Conservation (phyloP, 2,888 invertebrate genomes). For the Candidula unifasciata region DNA sequence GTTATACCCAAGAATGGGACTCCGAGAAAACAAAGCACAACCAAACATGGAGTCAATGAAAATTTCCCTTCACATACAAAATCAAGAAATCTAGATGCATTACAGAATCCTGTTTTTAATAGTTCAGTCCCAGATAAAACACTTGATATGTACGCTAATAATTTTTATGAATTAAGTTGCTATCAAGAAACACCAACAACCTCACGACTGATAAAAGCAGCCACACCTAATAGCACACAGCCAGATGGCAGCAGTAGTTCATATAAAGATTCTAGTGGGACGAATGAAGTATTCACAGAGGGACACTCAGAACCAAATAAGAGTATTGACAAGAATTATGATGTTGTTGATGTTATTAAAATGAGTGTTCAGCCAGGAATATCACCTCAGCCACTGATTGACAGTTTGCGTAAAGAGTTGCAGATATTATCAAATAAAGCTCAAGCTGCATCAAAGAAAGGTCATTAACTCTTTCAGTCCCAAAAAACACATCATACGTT, state of each 20-base stretch:
- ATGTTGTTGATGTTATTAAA: conserved; percentile 48
- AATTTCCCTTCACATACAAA: background rate
- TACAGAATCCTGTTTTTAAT: conserved; percentile 45
- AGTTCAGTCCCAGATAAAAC: background rate
- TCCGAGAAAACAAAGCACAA: background rate
- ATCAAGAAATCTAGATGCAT: background rate
- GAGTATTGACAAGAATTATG: conserved; percentile 39
- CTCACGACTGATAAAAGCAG: background rate
- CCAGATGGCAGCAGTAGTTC: background rate
- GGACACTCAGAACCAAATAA: conserved; percentile 9
- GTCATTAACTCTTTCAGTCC: too few relatives aligned
- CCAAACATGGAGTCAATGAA: background rate
- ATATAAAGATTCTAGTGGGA: background rate
- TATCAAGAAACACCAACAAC: conserved; percentile 41
- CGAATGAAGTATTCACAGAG: background rate
- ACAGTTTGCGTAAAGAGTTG: conserved; percentile 52
- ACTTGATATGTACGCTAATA: conserved; percentile 6
- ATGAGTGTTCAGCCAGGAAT: conserved; percentile 46
- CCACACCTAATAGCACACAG: background rate
- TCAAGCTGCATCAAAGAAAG: too few relatives aligned
- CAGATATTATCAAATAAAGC: conserved; percentile 43
- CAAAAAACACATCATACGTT: too few relatives aligned
- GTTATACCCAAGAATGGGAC: background rate
- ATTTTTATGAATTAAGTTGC: conserved; percentile 33
- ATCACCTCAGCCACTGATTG: conserved; percentile 53